phyloP scores from a whole-genome alignment of 2,888 invertebrate species.

The Chalcis sispes region DNA sequence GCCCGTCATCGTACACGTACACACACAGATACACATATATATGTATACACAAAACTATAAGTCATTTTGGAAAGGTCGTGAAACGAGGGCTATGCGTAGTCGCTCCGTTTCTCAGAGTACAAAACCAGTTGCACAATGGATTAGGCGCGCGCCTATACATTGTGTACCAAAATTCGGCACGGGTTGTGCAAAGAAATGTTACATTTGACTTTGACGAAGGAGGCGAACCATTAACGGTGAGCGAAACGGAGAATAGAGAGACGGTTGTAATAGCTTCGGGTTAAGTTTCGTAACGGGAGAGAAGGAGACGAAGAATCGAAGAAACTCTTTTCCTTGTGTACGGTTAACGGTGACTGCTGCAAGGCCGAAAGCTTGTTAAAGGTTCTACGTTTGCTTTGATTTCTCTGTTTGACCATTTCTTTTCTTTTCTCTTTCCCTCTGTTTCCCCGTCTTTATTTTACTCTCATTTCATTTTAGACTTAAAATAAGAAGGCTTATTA shows the following conservation, averaged over 20 bases:
- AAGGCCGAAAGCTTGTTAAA: conserved; percentile 23
- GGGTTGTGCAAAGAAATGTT: neutral
- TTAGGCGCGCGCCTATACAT: too few relatives aligned
- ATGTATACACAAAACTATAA: too few relatives aligned
- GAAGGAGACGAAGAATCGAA: neutral
- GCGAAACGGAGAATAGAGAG: too few relatives aligned
- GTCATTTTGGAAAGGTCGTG: too few relatives aligned
- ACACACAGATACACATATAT: too few relatives aligned
- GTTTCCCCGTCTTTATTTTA: neutral
- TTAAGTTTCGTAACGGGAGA: neutral
- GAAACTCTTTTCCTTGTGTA: conserved; percentile 44
- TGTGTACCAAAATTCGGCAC: too few relatives aligned
- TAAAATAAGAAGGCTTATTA: too few relatives aligned
- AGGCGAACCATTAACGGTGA: conserved; percentile 12
- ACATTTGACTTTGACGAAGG: conserved; percentile 42
- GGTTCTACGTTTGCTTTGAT: conserved; percentile 23
- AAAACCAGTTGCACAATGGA: conserved; percentile 30
- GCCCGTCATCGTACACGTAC: too few relatives aligned
- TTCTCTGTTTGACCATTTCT: conserved; percentile 12
- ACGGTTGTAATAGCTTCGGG: neutral
- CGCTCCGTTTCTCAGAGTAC: too few relatives aligned
- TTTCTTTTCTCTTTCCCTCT: neutral
- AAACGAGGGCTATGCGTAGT: too few relatives aligned
- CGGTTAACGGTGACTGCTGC: conserved; percentile 34
- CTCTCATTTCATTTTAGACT: neutral